Evolutionary conservation across 2,113 vertebrate genomes (phyloP).

Genomic region (Phyllostomus discolor): DNA sequence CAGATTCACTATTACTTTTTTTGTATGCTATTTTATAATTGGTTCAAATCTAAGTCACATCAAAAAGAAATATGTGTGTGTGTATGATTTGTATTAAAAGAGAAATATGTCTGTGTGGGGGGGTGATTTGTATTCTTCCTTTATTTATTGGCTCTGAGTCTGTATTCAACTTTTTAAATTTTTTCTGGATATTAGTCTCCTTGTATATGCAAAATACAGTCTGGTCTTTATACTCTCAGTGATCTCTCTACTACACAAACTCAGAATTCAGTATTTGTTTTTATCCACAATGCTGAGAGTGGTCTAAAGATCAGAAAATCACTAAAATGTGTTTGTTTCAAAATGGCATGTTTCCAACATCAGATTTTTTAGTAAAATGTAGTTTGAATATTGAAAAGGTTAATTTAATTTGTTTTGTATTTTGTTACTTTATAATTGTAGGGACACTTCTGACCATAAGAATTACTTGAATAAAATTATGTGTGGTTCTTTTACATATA

Average conservation of each 20-base stretch:
- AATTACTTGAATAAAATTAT: background rate
- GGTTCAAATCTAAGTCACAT: background rate
- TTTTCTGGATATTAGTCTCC: background rate
- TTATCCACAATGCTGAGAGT: background rate
- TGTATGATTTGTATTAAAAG: background rate
- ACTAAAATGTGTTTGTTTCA: background rate
- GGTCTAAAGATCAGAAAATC: background rate
- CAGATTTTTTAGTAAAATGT: background rate
- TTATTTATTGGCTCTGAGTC: background rate
- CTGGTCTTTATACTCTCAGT: background rate
- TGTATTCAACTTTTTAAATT: background rate
- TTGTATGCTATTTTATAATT: background rate
- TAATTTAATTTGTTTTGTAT: background rate
- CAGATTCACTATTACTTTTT: background rate
- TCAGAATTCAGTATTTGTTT: background rate
- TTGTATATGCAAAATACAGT: background rate
- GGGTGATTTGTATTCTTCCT: background rate
- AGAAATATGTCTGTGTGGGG: background rate
- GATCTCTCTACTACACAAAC: background rate
- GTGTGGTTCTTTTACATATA: background rate
- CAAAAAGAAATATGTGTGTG: background rate
- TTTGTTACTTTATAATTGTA: background rate
- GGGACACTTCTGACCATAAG: background rate
- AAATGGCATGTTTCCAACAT: background rate
- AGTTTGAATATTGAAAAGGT: background rate